A percentile compares a stretch with the other conserved stretches of the same genome.
Conservation (phyloP, 2,113 vertebrate genomes). For the Eubucco bourcierii region DNA sequence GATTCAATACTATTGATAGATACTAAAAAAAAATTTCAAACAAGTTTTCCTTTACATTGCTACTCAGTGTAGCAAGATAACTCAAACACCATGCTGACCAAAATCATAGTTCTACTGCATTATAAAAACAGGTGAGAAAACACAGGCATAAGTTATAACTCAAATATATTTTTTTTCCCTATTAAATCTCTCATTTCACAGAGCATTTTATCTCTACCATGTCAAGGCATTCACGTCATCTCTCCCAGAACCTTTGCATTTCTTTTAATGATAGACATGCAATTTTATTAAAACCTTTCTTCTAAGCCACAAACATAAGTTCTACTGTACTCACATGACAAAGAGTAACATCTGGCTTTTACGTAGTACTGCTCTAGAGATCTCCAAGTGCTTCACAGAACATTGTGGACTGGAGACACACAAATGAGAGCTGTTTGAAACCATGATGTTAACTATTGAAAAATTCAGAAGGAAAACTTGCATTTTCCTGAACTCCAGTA, state of each 20-base stretch:
- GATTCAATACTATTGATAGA: not conserved
- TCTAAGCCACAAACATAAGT: not conserved
- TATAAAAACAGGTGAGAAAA: not conserved
- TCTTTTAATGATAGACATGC: not conserved
- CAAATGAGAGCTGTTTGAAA: not conserved
- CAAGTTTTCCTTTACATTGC: not conserved
- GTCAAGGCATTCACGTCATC: not conserved
- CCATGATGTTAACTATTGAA: not conserved
- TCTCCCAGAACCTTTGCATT: not conserved
- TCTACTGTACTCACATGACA: not conserved
- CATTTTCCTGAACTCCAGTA: not conserved
- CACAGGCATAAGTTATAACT: not conserved
- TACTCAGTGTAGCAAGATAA: not conserved
- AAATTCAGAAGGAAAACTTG: not conserved
- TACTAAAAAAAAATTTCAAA: no score
- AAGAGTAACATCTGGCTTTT: not conserved
- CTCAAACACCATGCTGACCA: not conserved
- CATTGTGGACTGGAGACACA: not conserved
- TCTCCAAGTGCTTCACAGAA: not conserved
- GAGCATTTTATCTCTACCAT: not conserved
- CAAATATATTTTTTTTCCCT: not conserved
- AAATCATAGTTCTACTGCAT: not conserved
- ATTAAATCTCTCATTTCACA: not conserved
- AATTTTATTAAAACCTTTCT: not conserved
- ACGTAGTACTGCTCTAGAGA: fast-evolving